Base-by-base conservation (phyloP, 1,140 invertebrate genomes). In the Neodiprion pinetum region DNA sequence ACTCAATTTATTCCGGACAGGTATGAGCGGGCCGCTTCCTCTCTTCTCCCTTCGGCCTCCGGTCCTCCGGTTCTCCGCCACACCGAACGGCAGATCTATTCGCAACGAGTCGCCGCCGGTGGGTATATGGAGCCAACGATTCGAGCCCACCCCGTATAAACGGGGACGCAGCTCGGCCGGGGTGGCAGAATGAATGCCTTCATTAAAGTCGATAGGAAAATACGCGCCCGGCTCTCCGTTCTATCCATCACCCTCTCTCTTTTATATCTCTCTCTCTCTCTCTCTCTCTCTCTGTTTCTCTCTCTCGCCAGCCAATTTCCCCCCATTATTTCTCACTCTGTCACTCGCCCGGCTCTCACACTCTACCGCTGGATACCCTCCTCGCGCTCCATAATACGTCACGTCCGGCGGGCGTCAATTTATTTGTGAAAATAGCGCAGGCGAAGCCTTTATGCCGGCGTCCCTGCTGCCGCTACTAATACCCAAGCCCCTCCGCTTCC, bases 121-220 rank as follows among this genome's bases (percentile, higher is more conserved):
- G 11, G 53, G 53, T 61, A 9, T 61, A 61, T 14, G 53, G 28
- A 40, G 53, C 53, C 5, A 17, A 61, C 53, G 53, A 61, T 61
- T 61, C 53, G 53, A 61, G 53, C 11, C 53, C 53, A 61, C 53
- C 53, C 53, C 7, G 53, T 61, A 61, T 17, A 61, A 61, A 61
- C 53, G 53, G 9, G 53, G 53, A 61, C 53, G 53, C 53, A 12
- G 11, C 28, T 40, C 53, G 53, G 11, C 28, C 28, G 28, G 28
- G 28, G 28, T 40, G 28, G 28, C n/a, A 17, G 53, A 61, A 61
- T 61, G 53, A 61, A 61, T 61, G 53, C 53, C 53, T 61, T 61
- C 53, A 61, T 61, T 61, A 61, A 61, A 61, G 53, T 61, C 53
- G 53, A 61, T 61, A 61, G 53, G 53, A 61, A 61, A 61, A 61